Base-by-base conservation (phyloP, 2,888 invertebrate genomes). In the Folsomia candida region DNA sequence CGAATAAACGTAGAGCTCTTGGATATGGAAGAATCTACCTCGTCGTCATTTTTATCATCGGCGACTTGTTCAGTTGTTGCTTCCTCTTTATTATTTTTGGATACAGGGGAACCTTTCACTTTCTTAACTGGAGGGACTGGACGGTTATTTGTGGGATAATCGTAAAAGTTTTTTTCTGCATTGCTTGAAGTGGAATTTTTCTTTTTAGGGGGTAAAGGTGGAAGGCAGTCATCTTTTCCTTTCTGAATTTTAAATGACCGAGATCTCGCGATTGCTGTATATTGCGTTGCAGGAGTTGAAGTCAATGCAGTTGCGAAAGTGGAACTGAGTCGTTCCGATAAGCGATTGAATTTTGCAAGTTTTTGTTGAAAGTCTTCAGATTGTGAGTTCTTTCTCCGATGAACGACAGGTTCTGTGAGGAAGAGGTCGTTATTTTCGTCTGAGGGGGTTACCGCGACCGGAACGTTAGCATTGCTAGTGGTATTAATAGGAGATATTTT, bases 131-230 rank as follows among this genome's bases (percentile, higher is more conserved):
- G 28, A 14, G 65, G 9, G 6, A 79, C 76, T 1, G 78, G 78
- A 47, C 57, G 57, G 51, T 79, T 79, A 68, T 79, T 79, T 27
- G 51, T 47, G 11, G 79, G 79, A 20, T 70, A 66, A 27, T 79
- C 79, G 51, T 79, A 79, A 24, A 65, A 24, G 2, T 68, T 58
- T 11, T 54, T 27, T 57, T 62, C 67, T 2, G 54, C 14, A 26
- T 59, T 70, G 1, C 51, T 51, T 1, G 62, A 27, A 25, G 26
- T 14, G 9, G 1, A 11, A 51, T 72, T 66, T 61, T 73, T 73
- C 57, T 78, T 79, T 47, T 77, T 77, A 2, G 79, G 79, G 3
- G 78, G 67, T 2, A 72, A 70, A 18, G 76, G 76, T 18, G 73
- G n/a, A 4, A 37, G 27, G 2, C 69, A 71, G 4, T 68, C 70